Conservation (phyloP, 2,888 invertebrate species). For the Drosophila neonasuta region DNA sequence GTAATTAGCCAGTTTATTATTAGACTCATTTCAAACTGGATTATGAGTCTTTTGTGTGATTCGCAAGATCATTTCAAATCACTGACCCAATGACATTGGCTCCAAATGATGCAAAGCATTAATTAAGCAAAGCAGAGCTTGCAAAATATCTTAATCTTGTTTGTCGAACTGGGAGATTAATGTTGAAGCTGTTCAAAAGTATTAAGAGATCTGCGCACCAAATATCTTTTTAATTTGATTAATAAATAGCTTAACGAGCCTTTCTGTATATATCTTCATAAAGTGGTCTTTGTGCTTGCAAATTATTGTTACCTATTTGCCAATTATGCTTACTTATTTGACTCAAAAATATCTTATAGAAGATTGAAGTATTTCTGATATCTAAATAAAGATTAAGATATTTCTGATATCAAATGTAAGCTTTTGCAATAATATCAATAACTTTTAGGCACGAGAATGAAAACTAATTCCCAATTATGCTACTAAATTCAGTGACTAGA, state of each 20-base stretch:
- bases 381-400: too few species aligned
- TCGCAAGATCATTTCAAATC: neutral
- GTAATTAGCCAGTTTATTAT: slow-evolving; percentile 20
- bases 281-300: neutral
- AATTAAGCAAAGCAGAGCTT: neutral
- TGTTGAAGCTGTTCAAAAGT: neutral
- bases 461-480: too few species aligned
- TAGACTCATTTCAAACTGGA: slow-evolving; percentile 8
- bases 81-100: slow-evolving; percentile 1
- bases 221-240: neutral
- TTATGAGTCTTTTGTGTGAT: neutral
- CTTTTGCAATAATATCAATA: too few species aligned
- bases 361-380: too few species aligned
- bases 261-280: neutral
- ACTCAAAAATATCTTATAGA: neutral
- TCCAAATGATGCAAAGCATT: neutral
- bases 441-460: too few species aligned
- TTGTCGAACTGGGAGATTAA: neutral
- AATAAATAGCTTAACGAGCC: neutral
- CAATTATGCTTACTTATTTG: neutral
- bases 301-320: too few species aligned
- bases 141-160: neutral
- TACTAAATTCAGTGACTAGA: too few species aligned
- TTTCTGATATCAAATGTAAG: too few species aligned
- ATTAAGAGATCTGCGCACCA: neutral